These are phyloP conservation scores for Loris lydekkerianus DNA, from an alignment of 2,797 vertebrate species.

Conservation along the genomic window DNA sequence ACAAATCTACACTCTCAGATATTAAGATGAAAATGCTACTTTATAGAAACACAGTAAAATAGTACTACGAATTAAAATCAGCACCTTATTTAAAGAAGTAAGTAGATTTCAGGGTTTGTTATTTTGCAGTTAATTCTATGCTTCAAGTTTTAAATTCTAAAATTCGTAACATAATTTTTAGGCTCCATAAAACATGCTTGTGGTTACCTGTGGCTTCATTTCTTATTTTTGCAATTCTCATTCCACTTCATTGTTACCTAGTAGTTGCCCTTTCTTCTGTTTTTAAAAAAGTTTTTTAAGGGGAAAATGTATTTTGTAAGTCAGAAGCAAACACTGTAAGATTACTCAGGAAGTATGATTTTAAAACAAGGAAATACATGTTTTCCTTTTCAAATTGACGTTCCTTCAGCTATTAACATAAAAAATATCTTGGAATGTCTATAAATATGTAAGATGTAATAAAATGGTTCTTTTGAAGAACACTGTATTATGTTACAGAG, in stretches of 20 bases:
- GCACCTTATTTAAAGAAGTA: constrained; percentile 47
- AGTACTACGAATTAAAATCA: constrained; percentile 62
- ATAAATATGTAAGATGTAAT: not conserved
- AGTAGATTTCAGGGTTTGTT: constrained; percentile 51
- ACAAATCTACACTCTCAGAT: constrained; percentile 46
- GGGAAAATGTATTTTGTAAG: not conserved
- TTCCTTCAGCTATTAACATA: constrained; percentile 31
- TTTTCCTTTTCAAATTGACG: not conserved
- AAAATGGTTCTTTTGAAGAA: not conserved
- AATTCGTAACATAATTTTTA: constrained; percentile 45
- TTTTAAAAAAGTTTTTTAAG: not conserved
- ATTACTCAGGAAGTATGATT: not conserved
- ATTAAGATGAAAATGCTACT: constrained; percentile 51
- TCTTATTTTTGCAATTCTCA: not conserved
- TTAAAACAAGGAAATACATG: not conserved
- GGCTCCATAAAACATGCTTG: not conserved
- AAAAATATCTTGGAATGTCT: not conserved
- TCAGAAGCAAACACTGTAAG: not conserved
- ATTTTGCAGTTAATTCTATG: constrained; percentile 44
- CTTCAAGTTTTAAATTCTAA: constrained; percentile 64
- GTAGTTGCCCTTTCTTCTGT: not conserved
- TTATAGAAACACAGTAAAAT: constrained; percentile 56
- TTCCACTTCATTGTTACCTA: not conserved
- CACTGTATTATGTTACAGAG: not conserved
- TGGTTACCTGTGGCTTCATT: constrained; percentile 10